Evolutionary conservation across 2,797 vertebrate species (phyloP), one percentile per base, ranked within the genome.

Genomic region (Ptychadena robeensis): DNA sequence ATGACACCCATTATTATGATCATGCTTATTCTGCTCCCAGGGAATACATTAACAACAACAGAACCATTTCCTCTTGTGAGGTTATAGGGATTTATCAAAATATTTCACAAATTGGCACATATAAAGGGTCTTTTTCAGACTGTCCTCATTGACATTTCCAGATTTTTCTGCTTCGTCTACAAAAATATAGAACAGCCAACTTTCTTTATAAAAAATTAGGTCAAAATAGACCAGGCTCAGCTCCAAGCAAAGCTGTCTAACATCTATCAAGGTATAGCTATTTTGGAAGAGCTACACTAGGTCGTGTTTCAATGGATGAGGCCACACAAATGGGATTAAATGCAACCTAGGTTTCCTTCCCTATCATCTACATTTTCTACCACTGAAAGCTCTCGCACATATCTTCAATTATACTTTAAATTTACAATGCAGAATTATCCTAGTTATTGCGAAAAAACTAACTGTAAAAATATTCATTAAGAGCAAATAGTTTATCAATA

Each of bases 1-100:
- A 40, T 77, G 63, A 71, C 73, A 77, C 18, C 66, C 81, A 69
- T 77, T 76, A 82, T 40, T 11, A 53, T 34, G 44, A 87, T 80
- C 48, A 38, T 10, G 71, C 70, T 74, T 61, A 25, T 30, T 72
- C 57, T 15, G 34, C 28, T 25, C 28, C 15, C 32, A 38, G 40
- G 37, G 40, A 67, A 27, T 57, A 35, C 44, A 34, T 34, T 59
- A 67, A 27, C 61, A 40, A 53, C 75, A 48, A 25, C 63, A 44
- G 44, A 57, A 76, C 63, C 63, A 22, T 67, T 35, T 31, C 63
- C 30, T 67, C 18, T 8, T 14, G 22, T 78, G 40, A 78, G 75
- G n/a, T 68, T 35, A 59, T 68, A 68, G 22, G 67, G n/a, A 68
- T 57, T 35, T 79, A 35, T 79, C 64, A 67, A 57, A 68, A 22